A percentile compares a stretch with the other conserved stretches of the same genome.
Conservation (phyloP, 2,888 invertebrate genomes). For the Dilophus febrilis region DNA sequence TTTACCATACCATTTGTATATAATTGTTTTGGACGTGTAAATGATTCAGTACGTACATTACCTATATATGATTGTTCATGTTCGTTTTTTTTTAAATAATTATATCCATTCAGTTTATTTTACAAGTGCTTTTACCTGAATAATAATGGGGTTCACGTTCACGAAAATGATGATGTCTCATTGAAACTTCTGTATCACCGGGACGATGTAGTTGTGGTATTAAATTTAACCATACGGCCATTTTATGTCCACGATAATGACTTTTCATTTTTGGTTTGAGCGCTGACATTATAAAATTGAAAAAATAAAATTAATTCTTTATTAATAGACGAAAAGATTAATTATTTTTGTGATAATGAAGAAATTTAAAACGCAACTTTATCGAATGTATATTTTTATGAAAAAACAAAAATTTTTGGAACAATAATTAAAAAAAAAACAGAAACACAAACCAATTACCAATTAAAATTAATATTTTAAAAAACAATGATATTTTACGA, state of each 20-base stretch:
- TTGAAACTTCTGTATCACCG: conserved; percentile 49
- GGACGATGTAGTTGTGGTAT: conserved; percentile 72
- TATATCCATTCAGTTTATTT: no score
- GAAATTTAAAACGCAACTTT: no score
- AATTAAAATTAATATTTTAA: no score
- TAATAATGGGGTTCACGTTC: conserved; percentile 55
- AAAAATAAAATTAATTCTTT: no score
- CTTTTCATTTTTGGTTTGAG: conserved; percentile 57
- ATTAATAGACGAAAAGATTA: no score
- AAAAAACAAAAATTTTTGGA: no score
- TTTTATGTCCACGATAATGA: conserved; percentile 77
- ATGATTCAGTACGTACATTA: conserved; percentile 32
- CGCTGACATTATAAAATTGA: conserved; percentile 34
- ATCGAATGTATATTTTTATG: no score
- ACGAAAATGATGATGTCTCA: conserved; percentile 62
- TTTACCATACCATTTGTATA: conserved; percentile 11
- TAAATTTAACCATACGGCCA: conserved; percentile 77
- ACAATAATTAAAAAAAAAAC: no score
- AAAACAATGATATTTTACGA: no score
- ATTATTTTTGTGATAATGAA: no score
- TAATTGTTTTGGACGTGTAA: conserved; percentile 29
- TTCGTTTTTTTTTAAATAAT: not conserved
- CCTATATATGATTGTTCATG: conserved; percentile 20
- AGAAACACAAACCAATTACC: no score
- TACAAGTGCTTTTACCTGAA: conserved; percentile 36